phyloP scores from a whole-genome alignment of 2,888 invertebrate species.

The Tetranychus piercei region DNA sequence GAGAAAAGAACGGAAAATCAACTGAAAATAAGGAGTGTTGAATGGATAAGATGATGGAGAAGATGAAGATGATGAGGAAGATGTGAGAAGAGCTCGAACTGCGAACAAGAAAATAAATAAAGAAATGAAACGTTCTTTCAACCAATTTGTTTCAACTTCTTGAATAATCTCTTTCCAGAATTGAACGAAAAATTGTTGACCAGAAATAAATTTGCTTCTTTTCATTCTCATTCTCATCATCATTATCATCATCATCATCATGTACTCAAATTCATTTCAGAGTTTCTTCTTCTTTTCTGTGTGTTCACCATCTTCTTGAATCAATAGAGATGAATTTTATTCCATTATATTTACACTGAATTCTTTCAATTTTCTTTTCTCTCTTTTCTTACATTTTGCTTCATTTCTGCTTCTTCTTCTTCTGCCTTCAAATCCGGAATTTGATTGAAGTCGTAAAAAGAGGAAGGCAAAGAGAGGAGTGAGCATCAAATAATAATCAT shows the following conservation, averaged over 20 bases:
- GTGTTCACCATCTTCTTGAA: neutral
- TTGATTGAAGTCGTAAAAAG: neutral
- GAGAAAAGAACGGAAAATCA: neutral
- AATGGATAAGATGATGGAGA: neutral
- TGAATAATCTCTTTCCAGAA: neutral
- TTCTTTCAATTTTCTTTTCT: neutral
- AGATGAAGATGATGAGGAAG: neutral
- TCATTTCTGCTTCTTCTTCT: neutral
- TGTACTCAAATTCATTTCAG: neutral
- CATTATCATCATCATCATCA: neutral
- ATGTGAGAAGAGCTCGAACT: neutral
- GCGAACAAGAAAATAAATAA: neutral
- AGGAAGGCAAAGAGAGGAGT: neutral
- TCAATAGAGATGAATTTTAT: neutral
- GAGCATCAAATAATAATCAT: neutral
- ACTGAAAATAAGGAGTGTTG: too few relatives aligned
- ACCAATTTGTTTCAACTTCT: conserved; percentile 1
- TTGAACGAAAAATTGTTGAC: neutral
- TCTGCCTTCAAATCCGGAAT: neutral
- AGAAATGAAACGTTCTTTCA: neutral
- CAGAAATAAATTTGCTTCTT: neutral
- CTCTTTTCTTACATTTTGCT: too few relatives aligned
- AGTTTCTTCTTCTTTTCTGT: too few relatives aligned
- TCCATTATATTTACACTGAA: neutral
- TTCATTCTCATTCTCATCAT: neutral